Evolutionary conservation across 2,113 vertebrate genomes (phyloP).

Genomic region (Picathartes gymnocephalus): DNA sequence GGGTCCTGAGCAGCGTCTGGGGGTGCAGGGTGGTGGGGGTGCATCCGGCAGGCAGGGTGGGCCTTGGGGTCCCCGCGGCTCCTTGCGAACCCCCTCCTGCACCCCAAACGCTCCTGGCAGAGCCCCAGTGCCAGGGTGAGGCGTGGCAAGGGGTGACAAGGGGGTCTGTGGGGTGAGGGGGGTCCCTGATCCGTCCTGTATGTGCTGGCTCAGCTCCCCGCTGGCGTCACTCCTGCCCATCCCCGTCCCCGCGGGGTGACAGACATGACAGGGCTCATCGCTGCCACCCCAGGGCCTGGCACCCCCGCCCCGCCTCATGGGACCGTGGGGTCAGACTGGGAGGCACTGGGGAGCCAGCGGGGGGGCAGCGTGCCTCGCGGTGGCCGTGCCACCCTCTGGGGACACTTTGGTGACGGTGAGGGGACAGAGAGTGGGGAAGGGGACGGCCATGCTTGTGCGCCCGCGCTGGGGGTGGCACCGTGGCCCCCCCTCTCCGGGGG

Average conservation of each 20-base stretch:
- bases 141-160: not conserved
- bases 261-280: not conserved
- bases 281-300: not conserved
- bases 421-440: not conserved
- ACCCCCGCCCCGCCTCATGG: rapidly evolving
- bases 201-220: not conserved
- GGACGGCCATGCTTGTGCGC: too few relatives aligned
- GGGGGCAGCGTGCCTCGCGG: rapidly evolving
- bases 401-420: not conserved
- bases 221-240: not conserved
- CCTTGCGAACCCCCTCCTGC: not conserved
- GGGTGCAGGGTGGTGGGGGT: not conserved
- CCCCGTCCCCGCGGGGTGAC: not conserved
- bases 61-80: not conserved
- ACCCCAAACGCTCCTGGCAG: not conserved
- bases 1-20: not conserved
- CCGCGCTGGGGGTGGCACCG: not conserved
- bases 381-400: not conserved
- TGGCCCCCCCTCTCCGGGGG: not conserved
- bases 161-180: not conserved
- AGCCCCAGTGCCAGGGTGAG: not conserved
- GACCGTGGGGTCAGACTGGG: not conserved
- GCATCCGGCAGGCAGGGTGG: not conserved
- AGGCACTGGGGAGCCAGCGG: not conserved
- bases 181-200: conserved; percentile 72